These are phyloP conservation scores for Florisuga fusca DNA, from an alignment of 2,797 vertebrate genomes.

Conservation along the genomic window DNA sequence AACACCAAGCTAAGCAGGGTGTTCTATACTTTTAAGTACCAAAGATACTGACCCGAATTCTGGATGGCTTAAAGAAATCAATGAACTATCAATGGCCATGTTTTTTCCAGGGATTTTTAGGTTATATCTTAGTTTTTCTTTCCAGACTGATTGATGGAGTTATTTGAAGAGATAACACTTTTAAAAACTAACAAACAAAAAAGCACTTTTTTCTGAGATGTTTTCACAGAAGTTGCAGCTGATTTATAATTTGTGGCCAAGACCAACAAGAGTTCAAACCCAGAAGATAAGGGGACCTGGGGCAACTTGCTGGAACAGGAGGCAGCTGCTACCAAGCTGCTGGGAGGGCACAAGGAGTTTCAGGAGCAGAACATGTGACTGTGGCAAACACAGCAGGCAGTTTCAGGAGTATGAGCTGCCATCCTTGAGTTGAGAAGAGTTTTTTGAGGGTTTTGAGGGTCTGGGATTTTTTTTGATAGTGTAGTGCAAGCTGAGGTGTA, in stretches of 20 bases:
- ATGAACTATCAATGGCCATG: background rate
- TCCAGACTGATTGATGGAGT: background rate
- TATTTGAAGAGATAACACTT: background rate
- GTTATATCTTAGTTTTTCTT: background rate
- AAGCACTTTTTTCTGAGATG: background rate
- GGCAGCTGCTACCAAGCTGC: background rate
- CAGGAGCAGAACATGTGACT: background rate
- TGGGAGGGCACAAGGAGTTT: background rate
- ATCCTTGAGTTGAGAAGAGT: background rate
- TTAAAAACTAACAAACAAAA: background rate
- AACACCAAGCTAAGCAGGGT: background rate
- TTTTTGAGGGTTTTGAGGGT: background rate
- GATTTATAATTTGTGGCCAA: background rate
- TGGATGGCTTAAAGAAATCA: background rate
- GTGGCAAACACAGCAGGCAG: background rate
- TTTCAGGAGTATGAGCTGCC: background rate
- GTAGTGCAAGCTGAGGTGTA: background rate
- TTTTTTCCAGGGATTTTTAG: background rate
- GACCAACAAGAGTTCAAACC: background rate
- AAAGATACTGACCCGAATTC: background rate
- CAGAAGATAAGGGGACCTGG: rapidly evolving
- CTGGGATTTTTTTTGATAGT: background rate
- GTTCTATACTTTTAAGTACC: background rate
- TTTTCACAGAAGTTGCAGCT: background rate
- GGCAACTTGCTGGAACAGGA: rapidly evolving